Conservation (phyloP, 2,797 vertebrate species). For the Mustela erminea region DNA sequence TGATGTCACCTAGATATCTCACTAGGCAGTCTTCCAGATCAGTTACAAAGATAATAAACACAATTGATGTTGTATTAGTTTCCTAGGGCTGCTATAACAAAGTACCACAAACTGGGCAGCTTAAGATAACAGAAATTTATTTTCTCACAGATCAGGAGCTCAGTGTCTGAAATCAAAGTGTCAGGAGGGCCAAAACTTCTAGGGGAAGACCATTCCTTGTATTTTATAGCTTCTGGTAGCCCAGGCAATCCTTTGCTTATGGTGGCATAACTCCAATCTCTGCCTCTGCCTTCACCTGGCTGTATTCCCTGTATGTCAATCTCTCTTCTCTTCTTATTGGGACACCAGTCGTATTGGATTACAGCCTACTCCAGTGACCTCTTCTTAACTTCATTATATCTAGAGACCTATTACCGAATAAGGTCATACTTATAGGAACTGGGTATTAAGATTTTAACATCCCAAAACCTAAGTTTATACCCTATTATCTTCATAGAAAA, state of each 20-base stretch:
- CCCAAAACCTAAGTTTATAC: conserved; percentile 22
- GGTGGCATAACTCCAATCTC: not conserved
- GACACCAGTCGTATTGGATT: not conserved
- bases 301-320: not conserved
- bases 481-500: conserved; percentile 19
- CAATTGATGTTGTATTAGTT: not conserved
- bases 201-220: not conserved
- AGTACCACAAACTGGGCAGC: not conserved
- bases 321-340: not conserved
- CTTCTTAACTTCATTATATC: not conserved
- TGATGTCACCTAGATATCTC: not conserved
- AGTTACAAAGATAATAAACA: conserved; percentile 32
- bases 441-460: not conserved
- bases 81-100: not conserved
- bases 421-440: not conserved
- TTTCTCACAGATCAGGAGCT: not conserved
- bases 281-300: not conserved
- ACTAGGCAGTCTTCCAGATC: not conserved
- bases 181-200: not conserved
- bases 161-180: not conserved
- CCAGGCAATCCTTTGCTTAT: not conserved
- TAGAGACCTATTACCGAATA: not conserved
- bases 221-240: not conserved
- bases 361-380: not conserved
- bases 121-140: not conserved